A percentile compares a stretch with the other conserved stretches of the same genome.
Evolutionary conservation across 2,113 vertebrate species (phyloP).

Genomic region (Aptenodytes patagonicus): DNA sequence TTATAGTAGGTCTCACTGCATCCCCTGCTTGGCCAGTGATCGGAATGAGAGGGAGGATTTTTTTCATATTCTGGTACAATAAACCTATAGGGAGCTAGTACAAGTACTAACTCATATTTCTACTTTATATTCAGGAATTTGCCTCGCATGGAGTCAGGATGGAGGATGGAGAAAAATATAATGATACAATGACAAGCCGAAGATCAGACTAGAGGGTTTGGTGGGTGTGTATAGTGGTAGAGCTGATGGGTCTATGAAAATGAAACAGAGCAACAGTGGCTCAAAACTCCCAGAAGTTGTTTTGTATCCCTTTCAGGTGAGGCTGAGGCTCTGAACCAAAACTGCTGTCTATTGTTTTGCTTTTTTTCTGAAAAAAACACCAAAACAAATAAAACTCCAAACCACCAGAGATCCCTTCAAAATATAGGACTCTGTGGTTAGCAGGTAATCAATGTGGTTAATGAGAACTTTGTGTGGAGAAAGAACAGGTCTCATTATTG

Average conservation of each 20-base stretch:
- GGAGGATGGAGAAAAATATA: neutral
- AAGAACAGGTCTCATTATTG: neutral
- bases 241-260: neutral
- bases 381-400: neutral
- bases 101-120: neutral
- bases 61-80: neutral
- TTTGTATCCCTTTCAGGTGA: neutral
- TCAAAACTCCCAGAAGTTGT: neutral
- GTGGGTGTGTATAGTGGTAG: neutral
- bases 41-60: neutral
- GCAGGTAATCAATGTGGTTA: neutral
- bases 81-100: neutral
- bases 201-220: neutral
- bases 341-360: neutral
- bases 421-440: neutral
- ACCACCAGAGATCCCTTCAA: neutral
- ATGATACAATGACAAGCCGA: neutral
- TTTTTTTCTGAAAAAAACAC: neutral
- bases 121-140: neutral
- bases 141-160: neutral
- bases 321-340: neutral
- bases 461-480: neutral
- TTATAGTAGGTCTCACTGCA: neutral
- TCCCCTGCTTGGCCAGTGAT: neutral
- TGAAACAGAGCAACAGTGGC: neutral